Evolutionary conservation across 1,140 invertebrate genomes (phyloP), one percentile per base, ranked within the genome.

Genomic region (Platyscapa corneri): DNA sequence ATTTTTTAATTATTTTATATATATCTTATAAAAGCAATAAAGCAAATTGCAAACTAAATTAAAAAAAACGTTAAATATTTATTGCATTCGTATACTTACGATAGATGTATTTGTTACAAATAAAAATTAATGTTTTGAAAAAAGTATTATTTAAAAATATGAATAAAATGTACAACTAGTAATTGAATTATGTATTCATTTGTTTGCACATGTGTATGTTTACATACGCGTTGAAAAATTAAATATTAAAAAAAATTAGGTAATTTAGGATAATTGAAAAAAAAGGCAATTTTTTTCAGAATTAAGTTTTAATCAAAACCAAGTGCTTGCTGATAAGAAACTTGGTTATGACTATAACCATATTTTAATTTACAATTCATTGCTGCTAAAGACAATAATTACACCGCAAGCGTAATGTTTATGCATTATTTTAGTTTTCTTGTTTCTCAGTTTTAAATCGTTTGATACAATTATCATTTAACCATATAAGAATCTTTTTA

Each of bases 371-470:
- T 88, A 86, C 85, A 88, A 88, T 88, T 85, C 84, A 85, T 85
- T 88, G 87, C 86, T 85, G 84, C 87, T 88, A 88, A 88, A 84
- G 87, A 87, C 87, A 87, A 87, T 88, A 88, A 87, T 85, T 87
- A 87, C 86, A 85, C 84, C 84, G 60, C 86, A 83, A 85, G 83
- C 86, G 83, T 85, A 85, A 83, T 83, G 84, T 85, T 85, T 87
- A 85, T 87, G 83, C 70, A 82, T 81, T 85, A 85, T 81, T 85
- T 81, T 85, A 81, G 72, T 74, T 81, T 85, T 85, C 78, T 76
- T 85, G 56, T 85, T 85, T 81, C 78, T 65, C 77, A 80, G 37
- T 75, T 85, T 80, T n/a, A 37, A 80, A 84, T 78, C 37, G 67
- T 85, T 64, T 75, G 79, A 82, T 85, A 85, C 72, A 84, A 64